phyloP scores from a whole-genome alignment of 2,888 invertebrate species.

The Phengaris arion region DNA sequence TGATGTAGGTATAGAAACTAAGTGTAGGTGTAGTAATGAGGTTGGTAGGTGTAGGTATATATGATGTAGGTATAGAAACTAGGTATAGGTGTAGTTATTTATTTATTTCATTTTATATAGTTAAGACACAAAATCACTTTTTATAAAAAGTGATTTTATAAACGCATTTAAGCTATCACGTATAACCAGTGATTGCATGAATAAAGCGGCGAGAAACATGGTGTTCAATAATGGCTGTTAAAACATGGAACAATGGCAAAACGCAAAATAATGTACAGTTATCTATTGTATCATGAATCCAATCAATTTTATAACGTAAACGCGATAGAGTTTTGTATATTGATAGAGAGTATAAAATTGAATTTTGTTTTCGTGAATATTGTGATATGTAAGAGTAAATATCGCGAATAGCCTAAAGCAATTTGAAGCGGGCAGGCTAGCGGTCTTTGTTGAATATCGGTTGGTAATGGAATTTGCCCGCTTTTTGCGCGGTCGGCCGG shows the following conservation, averaged over 20 bases:
- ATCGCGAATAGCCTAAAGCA: conserved; percentile 76
- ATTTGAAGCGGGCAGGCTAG: conserved; percentile 70
- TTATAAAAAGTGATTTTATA: no score
- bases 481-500: conserved; percentile 73
- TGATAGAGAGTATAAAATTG: conserved; percentile 51
- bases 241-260: not conserved
- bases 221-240: not conserved
- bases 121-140: no score
- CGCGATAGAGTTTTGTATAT: conserved; percentile 36
- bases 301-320: conserved; percentile 31
- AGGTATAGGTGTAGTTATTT: no score
- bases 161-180: no score
- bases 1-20: no score
- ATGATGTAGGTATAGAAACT: no score
- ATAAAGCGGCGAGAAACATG: not conserved
- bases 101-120: no score
- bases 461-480: conserved; percentile 77
- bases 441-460: conserved; percentile 79
- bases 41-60: no score
- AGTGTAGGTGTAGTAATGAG: no score
- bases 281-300: conserved; percentile 18
- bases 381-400: conserved; percentile 66
- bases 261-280: not conserved
- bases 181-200: not conserved
- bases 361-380: conserved; percentile 62